Conservation (phyloP, 2,113 vertebrate genomes). For the Harpagus bidentatus region DNA sequence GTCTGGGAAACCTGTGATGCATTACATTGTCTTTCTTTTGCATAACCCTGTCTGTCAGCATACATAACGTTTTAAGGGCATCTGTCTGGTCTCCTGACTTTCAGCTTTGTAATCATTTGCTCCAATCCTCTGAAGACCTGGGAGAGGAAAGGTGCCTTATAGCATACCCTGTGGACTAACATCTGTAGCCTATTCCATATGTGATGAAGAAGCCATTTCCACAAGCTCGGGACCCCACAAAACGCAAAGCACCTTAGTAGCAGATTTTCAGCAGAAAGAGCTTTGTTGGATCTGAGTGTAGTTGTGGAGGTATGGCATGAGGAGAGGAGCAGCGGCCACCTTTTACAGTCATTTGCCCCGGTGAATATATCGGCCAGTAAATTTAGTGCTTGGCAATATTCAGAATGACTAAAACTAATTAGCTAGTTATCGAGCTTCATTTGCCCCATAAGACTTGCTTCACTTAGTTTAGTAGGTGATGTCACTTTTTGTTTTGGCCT, state of each 20-base stretch:
- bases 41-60: background rate
- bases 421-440: background rate
- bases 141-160: background rate
- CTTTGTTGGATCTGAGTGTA: background rate
- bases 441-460: background rate
- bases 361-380: background rate
- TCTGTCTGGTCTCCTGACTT: background rate
- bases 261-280: background rate
- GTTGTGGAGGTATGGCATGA: background rate
- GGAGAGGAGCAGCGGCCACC: background rate
- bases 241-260: background rate
- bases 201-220: background rate
- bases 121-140: background rate
- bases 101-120: background rate
- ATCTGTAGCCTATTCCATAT: background rate
- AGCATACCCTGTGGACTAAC: background rate
- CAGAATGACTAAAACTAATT: background rate
- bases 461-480: background rate
- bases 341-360: background rate
- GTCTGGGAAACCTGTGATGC: background rate
- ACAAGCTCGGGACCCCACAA: background rate
- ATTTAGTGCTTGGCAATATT: background rate
- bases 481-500: background rate
- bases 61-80: background rate
- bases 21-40: background rate